Base-by-base conservation (phyloP, 2,797 vertebrate species). In the Liparis tanakae region DNA sequence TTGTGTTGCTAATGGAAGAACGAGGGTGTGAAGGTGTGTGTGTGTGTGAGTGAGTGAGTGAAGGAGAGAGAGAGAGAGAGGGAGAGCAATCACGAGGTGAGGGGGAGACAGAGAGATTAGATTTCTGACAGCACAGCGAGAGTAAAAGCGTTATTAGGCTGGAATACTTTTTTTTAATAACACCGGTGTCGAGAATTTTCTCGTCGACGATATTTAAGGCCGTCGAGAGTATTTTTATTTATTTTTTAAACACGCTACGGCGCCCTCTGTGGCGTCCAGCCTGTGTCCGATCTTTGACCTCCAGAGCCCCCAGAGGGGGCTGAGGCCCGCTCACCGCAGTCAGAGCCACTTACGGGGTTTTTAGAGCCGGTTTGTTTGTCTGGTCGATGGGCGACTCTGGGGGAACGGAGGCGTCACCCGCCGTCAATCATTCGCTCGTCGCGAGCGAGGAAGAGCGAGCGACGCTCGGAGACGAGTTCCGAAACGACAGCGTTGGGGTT, bases 291-390 rank as follows among this genome's bases (percentile, higher is more conserved):
- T 76, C 71, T 41, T 56, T 82, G 90, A 87, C 83, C 85, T 86
- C 83, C 53, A 59, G 68, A 53, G 66, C 65, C 84, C 85, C 85
- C 85, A 76, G 54, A 58, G 84, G 85, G 63, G 84, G 63, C 70
- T 5, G 64, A 74, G 63, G 76, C 77, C 74, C 77, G 43, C 69
- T 78, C 54, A 61, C 64, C n/a, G 57, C 82, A 86, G 76, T 85
- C 81, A 79, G 74, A 88, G 81, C 84, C 89, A 87, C 82, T 90
- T 88, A 88, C 59, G 57, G 75, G 78, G 85, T 85, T 88, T 30
- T 88, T 84, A 84, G 72, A 91, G 87, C 55, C 81, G 67, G 74
- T 61, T 58, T 86, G 87, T 89, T 87, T 88, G 88, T 88, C 88
- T 89, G 87, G 76, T 90, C 71, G 39, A 85, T 85, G 85, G n/a